Evolutionary conservation across 2,888 invertebrate genomes (phyloP).

Genomic region (Meghimatium bilineatum): DNA sequence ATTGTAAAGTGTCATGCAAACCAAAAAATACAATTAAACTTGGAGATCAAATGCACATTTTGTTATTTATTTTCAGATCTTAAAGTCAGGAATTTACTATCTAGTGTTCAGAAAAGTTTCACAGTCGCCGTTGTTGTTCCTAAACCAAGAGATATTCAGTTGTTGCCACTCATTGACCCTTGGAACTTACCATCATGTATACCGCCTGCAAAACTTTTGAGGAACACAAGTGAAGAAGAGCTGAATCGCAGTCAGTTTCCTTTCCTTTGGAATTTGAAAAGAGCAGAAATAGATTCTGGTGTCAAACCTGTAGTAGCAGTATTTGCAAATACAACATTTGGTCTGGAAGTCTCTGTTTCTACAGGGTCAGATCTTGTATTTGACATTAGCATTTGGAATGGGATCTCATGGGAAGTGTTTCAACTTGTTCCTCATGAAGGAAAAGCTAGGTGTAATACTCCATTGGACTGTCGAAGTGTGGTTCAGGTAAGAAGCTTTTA

Average conservation of each 20-base stretch:
- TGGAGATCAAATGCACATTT: too few species aligned
- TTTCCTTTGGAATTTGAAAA: not conserved
- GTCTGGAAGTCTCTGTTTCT: constrained; percentile 60
- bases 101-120: constrained; percentile 48
- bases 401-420: constrained; percentile 45
- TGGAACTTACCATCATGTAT: constrained; percentile 59
- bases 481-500: constrained; percentile 52
- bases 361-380: constrained; percentile 65
- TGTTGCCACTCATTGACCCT: constrained; percentile 52
- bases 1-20: not conserved
- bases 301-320: constrained; percentile 55
- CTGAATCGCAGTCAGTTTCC: not conserved
- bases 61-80: constrained; percentile 54
- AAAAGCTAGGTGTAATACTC: constrained; percentile 28
- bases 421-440: constrained; percentile 26
- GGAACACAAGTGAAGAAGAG: constrained; percentile 25
- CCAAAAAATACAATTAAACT: not conserved
- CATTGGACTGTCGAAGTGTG: constrained; percentile 51
- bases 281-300: not conserved
- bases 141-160: constrained; percentile 59
- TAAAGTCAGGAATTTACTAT: constrained; percentile 57
- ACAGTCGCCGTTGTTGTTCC: constrained; percentile 59
- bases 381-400: constrained; percentile 50
- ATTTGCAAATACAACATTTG: constrained; percentile 57
- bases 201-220: constrained; percentile 51